A percentile compares a stretch with the other conserved stretches of the same genome.
Evolutionary conservation across 2,113 vertebrate species (phyloP).

Genomic region (Platichthys flesus): DNA sequence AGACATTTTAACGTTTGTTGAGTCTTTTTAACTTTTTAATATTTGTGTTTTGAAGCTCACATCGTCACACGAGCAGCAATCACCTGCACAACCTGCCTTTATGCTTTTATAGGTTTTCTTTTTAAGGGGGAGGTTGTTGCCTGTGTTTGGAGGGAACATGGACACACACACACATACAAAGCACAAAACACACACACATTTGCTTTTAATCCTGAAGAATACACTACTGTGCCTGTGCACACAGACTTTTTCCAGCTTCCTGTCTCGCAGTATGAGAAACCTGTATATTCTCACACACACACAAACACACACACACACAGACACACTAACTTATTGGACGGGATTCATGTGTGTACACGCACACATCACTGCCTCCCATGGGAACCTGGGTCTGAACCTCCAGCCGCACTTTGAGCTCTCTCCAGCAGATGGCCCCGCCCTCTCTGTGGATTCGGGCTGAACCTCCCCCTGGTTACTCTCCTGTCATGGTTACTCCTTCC

Average conservation of each 20-base stretch:
- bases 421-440: slow-evolving; percentile 58
- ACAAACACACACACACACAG: neutral
- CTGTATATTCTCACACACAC: neutral
- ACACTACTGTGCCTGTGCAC: neutral
- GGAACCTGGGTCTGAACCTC: slow-evolving; percentile 54
- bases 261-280: slow-evolving; percentile 3
- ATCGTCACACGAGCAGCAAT: slow-evolving; percentile 2
- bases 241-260: slow-evolving; percentile 43
- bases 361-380: slow-evolving; percentile 39
- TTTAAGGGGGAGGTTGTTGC: slow-evolving; percentile 40
- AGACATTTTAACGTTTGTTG: neutral
- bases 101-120: slow-evolving; percentile 44
- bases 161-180: slow-evolving; percentile 12
- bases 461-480: slow-evolving; percentile 67
- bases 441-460: slow-evolving; percentile 55
- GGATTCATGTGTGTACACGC: neutral
- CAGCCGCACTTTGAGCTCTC: slow-evolving; percentile 38
- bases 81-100: slow-evolving; percentile 34
- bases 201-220: slow-evolving; percentile 11
- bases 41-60: neutral
- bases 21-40: neutral
- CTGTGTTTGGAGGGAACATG: slow-evolving; percentile 33
- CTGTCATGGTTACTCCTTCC: slow-evolving; percentile 73
- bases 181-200: neutral
- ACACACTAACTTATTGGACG: neutral